These are phyloP conservation scores for Dynastes tityus DNA, from an alignment of 2,888 invertebrate species.

Conservation along the genomic window DNA sequence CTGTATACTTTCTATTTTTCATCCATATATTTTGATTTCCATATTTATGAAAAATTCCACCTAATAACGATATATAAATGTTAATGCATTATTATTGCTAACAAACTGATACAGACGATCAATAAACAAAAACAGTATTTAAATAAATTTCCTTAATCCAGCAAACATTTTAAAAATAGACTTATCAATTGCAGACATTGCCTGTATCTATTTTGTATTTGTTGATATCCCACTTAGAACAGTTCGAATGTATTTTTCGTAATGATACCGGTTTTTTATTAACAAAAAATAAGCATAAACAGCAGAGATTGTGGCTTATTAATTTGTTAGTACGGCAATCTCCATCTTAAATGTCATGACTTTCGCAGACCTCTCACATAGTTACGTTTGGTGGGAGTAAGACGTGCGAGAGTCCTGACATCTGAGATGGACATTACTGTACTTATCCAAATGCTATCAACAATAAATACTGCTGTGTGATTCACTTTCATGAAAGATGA, in stretches of 20 bases:
- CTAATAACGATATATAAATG: not conserved
- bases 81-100: not conserved
- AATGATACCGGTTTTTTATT: not conserved
- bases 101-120: not conserved
- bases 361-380: too few relatives aligned
- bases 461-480: not conserved
- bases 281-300: too few relatives aligned
- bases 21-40: too few relatives aligned
- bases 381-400: too few relatives aligned
- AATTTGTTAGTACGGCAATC: too few relatives aligned
- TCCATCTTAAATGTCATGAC: too few relatives aligned
- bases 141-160: not conserved
- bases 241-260: not conserved
- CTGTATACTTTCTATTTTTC: too few relatives aligned
- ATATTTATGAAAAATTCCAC: not conserved
- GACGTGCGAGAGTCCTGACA: too few relatives aligned
- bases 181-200: not conserved
- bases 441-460: not conserved
- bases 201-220: not conserved
- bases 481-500: not conserved
- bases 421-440: too few relatives aligned
- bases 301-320: too few relatives aligned
- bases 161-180: constrained; percentile 11
- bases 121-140: not conserved
- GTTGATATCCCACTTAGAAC: not conserved